Base-by-base conservation (phyloP, 35 echinoderm and acorn worm species). In the Diadema setosum region DNA sequence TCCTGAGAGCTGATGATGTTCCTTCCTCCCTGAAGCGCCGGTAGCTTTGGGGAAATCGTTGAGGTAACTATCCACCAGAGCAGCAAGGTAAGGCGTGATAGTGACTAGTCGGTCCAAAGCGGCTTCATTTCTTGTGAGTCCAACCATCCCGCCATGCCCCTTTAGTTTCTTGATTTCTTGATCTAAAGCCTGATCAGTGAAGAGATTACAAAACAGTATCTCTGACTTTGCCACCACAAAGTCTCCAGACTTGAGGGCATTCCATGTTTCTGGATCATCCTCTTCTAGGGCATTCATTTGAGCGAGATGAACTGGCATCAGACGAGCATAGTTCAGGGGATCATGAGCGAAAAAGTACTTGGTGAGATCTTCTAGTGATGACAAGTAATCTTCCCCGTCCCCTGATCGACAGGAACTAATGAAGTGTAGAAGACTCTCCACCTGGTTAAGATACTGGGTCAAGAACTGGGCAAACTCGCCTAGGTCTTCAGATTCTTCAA, bases 1-100 rank as follows among this genome's bases (percentile, higher is more conserved):
- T 56, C 81, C 81, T 83, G 81, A 83, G 81, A 83, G 81, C 81
- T 83, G 81, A 83, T 83, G 34, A 83, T 83, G 81, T 48, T 48
- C 37, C 40, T 18, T 83, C 46, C 81, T 83, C 40, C 45, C 81
- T 21, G 40, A 40, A 50, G 81, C 20, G 18, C 81, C 40, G 46
- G 81, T 40, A 32, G 81, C 81, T 83, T 83, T 83, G 17, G 81
- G 81, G 81, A 50, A 83, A 45, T 42, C 40, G 20, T 49, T 83
- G 81, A 83, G 81, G 81, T 80, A 83, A 31, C 29, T 40, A 50
- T 42, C 44, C 74, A 80, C 32, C 33, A 80, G 74, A 80, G 17
- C 33, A 23, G 33, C 33, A 3, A 82, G 78, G 41, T 82, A 39
- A 9, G 78, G 78, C 5, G 78, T 82, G 42, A 39, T 82, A 46